These are phyloP conservation scores for Silurus asotus DNA, from an alignment of 2,113 vertebrate species.

Conservation along the genomic window DNA sequence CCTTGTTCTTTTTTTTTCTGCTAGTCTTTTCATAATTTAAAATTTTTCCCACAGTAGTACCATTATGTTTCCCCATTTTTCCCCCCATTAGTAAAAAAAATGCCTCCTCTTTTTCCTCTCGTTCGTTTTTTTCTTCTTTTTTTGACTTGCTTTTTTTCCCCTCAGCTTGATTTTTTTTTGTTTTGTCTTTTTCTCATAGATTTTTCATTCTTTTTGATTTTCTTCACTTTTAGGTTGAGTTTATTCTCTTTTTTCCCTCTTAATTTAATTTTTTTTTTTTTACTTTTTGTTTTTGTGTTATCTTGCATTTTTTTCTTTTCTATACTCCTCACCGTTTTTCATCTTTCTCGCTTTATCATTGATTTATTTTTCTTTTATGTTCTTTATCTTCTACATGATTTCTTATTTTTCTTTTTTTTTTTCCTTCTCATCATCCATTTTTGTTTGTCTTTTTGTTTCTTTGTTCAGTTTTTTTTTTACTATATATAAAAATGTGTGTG, in stretches of 20 bases:
- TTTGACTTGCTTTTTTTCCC: no score
- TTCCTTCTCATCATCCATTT: neutral
- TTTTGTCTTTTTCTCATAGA: neutral
- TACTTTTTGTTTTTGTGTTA: neutral
- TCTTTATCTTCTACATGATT: no score
- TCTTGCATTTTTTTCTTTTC: neutral
- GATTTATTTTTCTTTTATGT: no score
- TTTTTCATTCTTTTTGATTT: neutral
- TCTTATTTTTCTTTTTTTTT: no score
- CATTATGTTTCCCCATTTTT: no score
- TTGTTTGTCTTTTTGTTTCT: neutral
- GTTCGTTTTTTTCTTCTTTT: neutral
- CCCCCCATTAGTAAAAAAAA: no score
- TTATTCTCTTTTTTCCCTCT: neutral
- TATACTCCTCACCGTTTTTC: neutral
- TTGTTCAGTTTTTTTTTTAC: no score
- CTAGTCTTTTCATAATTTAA: no score
- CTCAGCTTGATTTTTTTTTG: neutral
- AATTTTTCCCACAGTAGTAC: no score
- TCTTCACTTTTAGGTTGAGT: neutral
- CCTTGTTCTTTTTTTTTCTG: neutral
- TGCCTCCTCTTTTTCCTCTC: neutral
- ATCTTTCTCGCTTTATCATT: neutral
- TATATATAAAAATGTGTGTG: neutral
- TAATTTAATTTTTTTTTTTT: neutral